These are phyloP conservation scores for Aromia moschata DNA, from an alignment of 2,888 invertebrate genomes.

Conservation along the genomic window DNA sequence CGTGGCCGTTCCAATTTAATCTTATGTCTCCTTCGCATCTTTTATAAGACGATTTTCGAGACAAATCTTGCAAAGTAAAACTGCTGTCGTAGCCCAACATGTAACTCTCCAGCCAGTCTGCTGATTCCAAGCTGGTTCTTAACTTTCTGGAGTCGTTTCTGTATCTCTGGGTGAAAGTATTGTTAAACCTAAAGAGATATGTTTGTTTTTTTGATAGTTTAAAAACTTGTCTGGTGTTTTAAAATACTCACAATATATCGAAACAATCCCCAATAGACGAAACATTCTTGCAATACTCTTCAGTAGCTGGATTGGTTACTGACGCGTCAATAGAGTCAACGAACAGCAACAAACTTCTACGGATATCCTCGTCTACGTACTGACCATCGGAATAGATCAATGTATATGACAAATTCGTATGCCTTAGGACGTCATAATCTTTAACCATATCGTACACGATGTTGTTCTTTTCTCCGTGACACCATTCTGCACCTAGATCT, in stretches of 20 bases:
- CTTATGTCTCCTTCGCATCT: conserved; percentile 73
- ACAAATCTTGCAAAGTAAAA: conserved; percentile 63
- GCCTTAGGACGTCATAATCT: conserved; percentile 29
- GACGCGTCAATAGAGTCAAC: conserved; percentile 5
- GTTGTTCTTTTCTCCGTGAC: conserved; percentile 57
- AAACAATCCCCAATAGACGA: conserved; percentile 32
- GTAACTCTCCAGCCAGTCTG: conserved; percentile 1
- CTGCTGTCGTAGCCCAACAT: conserved; percentile 4
- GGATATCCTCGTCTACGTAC: background rate
- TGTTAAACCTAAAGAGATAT: conserved; percentile 17
- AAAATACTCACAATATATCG: conserved; percentile 32
- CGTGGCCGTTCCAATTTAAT: conserved; percentile 76
- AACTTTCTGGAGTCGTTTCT: conserved; percentile 21
- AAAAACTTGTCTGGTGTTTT: no score
- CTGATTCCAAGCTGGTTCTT: background rate
- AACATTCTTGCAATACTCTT: conserved; percentile 4
- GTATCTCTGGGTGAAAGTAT: conserved; percentile 32
- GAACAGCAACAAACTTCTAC: background rate
- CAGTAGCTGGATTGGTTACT: background rate
- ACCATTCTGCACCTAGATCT: conserved; percentile 58
- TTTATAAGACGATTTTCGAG: conserved; percentile 73
- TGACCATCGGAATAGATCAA: conserved; percentile 58
- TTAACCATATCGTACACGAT: conserved; percentile 46
- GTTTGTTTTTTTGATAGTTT: no score
- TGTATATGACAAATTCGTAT: background rate